Evolutionary conservation across 2,797 vertebrate species (phyloP).

Genomic region (Cottoperca gobio): DNA sequence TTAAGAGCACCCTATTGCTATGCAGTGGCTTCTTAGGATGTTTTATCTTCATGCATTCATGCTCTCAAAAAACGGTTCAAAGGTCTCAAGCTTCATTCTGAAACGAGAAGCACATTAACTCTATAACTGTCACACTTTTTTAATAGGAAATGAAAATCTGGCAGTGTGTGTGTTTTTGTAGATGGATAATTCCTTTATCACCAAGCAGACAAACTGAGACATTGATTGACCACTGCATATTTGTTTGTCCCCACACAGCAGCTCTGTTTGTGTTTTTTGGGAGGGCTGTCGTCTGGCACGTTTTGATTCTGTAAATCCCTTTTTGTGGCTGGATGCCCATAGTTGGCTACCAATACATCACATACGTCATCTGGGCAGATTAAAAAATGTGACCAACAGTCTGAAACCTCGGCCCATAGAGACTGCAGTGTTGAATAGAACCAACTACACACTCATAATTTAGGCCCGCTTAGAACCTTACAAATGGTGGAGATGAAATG

Average conservation of each 20-base stretch:
- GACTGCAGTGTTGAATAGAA: not conserved
- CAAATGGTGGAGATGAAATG: not conserved
- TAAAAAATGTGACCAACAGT: slow-evolving; percentile 15
- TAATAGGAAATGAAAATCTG: fast-evolving
- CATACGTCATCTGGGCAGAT: slow-evolving; percentile 18
- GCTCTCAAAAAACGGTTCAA: not conserved
- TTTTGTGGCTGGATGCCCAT: slow-evolving; percentile 37
- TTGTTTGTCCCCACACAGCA: slow-evolving; percentile 26
- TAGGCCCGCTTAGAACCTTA: not conserved
- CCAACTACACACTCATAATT: not conserved
- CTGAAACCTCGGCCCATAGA: slow-evolving; percentile 15
- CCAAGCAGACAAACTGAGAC: slow-evolving; percentile 4
- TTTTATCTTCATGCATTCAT: not conserved
- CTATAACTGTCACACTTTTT: too few relatives aligned
- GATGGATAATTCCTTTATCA: not conserved
- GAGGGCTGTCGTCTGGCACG: slow-evolving; percentile 14
- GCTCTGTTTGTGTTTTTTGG: slow-evolving; percentile 26
- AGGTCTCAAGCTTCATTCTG: not conserved
- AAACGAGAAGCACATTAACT: not conserved
- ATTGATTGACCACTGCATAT: slow-evolving; percentile 3
- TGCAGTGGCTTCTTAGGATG: not conserved
- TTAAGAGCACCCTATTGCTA: not conserved
- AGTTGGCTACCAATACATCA: slow-evolving; percentile 22
- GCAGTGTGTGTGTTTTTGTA: not conserved
- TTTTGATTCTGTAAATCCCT: slow-evolving; percentile 44